These are phyloP conservation scores for Leptopterna dolabrata DNA, from an alignment of 2,888 invertebrate species.

Conservation along the genomic window DNA sequence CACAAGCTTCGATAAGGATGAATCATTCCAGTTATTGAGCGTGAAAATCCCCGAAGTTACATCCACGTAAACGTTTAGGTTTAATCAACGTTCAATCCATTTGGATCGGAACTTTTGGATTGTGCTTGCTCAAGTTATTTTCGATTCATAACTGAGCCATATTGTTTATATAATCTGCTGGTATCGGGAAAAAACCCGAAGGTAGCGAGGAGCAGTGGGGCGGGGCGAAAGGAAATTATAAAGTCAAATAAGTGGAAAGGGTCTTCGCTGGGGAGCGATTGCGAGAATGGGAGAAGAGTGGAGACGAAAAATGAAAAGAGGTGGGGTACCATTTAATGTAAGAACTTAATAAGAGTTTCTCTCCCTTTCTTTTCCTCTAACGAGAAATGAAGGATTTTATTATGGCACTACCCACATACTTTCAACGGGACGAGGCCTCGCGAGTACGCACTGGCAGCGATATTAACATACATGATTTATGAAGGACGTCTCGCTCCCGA, in stretches of 20 bases:
- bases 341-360: conserved; percentile 16
- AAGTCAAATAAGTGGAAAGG: conserved; percentile 45
- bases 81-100: not conserved
- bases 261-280: conserved; percentile 25
- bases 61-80: not conserved
- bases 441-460: not conserved
- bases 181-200: conserved; percentile 29
- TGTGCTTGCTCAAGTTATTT: conserved; percentile 34
- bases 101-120: conserved; percentile 16
- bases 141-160: conserved; percentile 48
- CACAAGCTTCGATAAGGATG: too few species aligned
- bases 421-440: not conserved
- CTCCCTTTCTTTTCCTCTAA: not conserved
- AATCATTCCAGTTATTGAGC: too few species aligned
- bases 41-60: too few species aligned
- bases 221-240: conserved; percentile 39
- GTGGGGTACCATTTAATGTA: conserved; percentile 24
- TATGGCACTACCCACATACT: not conserved
- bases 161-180: conserved; percentile 41
- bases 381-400: not conserved
- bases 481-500: not conserved
- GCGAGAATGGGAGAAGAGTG: conserved; percentile 27
- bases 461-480: not conserved
- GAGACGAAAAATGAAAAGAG: conserved; percentile 18
- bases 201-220: not conserved